Conservation (phyloP, 2,797 vertebrate species). For the Pseudochirops cupreus region DNA sequence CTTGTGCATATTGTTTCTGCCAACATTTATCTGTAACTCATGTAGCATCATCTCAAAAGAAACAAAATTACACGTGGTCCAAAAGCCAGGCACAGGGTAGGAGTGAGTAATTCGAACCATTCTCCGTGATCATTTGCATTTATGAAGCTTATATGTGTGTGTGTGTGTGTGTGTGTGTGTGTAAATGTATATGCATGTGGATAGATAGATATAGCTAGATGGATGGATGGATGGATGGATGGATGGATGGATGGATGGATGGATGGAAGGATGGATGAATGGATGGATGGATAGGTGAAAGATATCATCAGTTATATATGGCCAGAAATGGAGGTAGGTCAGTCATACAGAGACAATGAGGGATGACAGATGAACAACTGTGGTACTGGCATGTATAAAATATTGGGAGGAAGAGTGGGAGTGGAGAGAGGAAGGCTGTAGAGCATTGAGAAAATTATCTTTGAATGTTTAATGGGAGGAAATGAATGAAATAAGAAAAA, state of each 20-base stretch:
- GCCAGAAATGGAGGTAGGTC: neutral
- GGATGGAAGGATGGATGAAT: too few relatives aligned
- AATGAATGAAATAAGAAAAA: neutral
- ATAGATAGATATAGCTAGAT: too few relatives aligned
- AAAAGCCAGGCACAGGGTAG: neutral
- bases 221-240: too few relatives aligned
- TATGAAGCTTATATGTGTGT: neutral
- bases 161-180: too few relatives aligned
- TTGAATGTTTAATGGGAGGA: neutral
- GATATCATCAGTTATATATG: neutral
- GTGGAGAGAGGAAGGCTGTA: neutral
- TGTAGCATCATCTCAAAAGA: neutral
- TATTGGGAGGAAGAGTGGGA: neutral
- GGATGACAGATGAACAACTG: neutral
- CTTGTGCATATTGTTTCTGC: neutral
- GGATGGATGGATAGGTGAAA: too few relatives aligned
- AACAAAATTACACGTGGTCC: neutral
- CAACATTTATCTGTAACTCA: neutral
- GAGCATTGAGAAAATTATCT: neutral
- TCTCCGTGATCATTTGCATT: neutral
- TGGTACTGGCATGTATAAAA: neutral
- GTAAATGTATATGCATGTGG: too few relatives aligned
- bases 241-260: too few relatives aligned
- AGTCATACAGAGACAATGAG: neutral
- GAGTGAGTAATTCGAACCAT: neutral